phyloP scores from a whole-genome alignment of 2,113 vertebrate species.

The Leptodactylus fuscus region DNA sequence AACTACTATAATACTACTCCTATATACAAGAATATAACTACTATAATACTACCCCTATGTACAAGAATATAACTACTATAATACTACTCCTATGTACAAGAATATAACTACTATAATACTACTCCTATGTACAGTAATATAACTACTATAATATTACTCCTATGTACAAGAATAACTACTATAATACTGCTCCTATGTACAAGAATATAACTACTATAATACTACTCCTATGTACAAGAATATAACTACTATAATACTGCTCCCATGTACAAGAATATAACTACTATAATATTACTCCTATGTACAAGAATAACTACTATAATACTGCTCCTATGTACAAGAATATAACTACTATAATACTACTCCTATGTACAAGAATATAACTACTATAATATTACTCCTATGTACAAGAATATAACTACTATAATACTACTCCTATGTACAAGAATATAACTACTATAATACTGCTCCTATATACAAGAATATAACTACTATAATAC shows the following conservation, averaged over 20 bases:
- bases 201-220: background rate
- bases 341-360: background rate
- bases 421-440: background rate
- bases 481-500: conserved; percentile 3
- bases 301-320: background rate
- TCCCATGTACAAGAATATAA: no score
- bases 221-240: background rate
- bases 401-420: conserved; percentile 9
- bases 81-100: no score
- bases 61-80: no score
- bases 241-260: no score
- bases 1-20: no score
- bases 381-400: background rate
- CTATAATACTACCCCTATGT: no score
- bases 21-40: no score
- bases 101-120: no score
- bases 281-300: background rate
- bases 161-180: no score
- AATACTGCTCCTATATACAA: background rate
- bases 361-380: background rate
- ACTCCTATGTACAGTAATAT: no score
- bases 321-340: no score
- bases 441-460: background rate
- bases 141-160: no score
- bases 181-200: background rate